Evolutionary conservation across 2,888 invertebrate species (phyloP), one percentile per base, ranked within the genome.

Genomic region (Orthosia cruda): DNA sequence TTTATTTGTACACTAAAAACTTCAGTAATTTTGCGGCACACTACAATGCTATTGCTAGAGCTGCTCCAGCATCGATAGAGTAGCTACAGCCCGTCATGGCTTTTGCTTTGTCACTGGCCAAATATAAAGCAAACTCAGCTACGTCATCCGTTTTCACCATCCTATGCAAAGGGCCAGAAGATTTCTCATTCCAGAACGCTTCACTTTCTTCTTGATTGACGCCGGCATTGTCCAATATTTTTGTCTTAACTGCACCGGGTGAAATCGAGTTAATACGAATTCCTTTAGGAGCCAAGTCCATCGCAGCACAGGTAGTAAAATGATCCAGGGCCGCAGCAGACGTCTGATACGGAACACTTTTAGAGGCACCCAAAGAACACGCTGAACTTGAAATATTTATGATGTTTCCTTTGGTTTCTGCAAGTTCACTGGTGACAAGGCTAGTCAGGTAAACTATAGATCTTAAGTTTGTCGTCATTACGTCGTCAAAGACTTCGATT

Each of bases 241-340:
- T 88, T 5, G 92, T 92, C 64, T 86, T 98, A 5, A 97, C 97
- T 0, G 98, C 97, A 55, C 98, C 98, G 32, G 98, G 98, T 88
- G 97, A 97, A 5, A 98, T 97, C 62, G 97, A 96, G 91, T 98
- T 98, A 0, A 98, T 98, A 72, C 98, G 94, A 2, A 98, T 97
- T 55, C 92, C 95, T 89, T 97, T 94, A 0, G 92, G 78, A 75
- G 97, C 97, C 62, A 97, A 90, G 80, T 97, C 98, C 64, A 98
- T 90, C 32, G 98, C 98, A n/a, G 97, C 94, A 90, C 98, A 98
- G 87, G 97, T 95, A 3, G 98, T 98, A 82, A 98, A 97, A 90
- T 98, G 98, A 92, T 98, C 98, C 23, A 98, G 88, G 20, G 98
- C 98, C 47, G 98, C 96, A 93, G 98, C 98, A 40, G 98, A 97